These are phyloP conservation scores for Eunapius fragilis DNA, from an alignment of 37 sponge, comb jelly and placozoan genomes.

Conservation along the genomic window DNA sequence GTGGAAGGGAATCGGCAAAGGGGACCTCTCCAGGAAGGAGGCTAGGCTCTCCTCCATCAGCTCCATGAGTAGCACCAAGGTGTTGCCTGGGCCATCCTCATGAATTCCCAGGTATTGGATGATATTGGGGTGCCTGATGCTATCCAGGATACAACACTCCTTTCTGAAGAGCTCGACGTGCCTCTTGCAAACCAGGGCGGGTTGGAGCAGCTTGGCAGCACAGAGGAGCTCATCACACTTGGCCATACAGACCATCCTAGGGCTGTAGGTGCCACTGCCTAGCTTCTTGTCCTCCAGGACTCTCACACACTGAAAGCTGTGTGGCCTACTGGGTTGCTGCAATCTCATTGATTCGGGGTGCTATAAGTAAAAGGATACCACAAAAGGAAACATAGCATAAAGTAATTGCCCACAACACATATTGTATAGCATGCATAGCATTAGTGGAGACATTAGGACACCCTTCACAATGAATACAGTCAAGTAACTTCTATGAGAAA, in stretches of 20 bases:
- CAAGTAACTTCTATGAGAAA: too few species aligned
- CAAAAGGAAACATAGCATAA: too few species aligned
- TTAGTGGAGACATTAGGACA: too few species aligned
- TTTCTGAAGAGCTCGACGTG: conserved; percentile 6
- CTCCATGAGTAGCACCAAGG: conserved; percentile 42
- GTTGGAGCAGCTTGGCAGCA: conserved; percentile 38
- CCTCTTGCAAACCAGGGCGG: neutral
- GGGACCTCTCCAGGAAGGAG: conserved; percentile 24
- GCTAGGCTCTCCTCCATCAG: conserved; percentile 61
- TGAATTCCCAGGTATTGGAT: conserved; percentile 28
- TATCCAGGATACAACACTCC: conserved; percentile 33
- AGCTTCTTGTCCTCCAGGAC: neutral
- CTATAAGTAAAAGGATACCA: too few species aligned
- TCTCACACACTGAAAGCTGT: neutral
- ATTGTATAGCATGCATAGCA: too few species aligned
- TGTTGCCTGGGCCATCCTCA: neutral
- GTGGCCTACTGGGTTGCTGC: neutral
- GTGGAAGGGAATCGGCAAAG: neutral
- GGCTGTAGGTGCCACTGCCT: conserved; percentile 18
- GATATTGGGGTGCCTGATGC: conserved; percentile 44
- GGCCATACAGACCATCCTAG: conserved; percentile 23
- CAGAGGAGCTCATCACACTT: conserved; percentile 18
- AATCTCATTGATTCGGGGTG: too few species aligned
- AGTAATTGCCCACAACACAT: too few species aligned
- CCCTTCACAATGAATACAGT: too few species aligned